Percentiles rank a stretch among this genome's conserved stretches.
Conservation (phyloP, 2,888 invertebrate genomes). For the Limnephilus rhombicus region DNA sequence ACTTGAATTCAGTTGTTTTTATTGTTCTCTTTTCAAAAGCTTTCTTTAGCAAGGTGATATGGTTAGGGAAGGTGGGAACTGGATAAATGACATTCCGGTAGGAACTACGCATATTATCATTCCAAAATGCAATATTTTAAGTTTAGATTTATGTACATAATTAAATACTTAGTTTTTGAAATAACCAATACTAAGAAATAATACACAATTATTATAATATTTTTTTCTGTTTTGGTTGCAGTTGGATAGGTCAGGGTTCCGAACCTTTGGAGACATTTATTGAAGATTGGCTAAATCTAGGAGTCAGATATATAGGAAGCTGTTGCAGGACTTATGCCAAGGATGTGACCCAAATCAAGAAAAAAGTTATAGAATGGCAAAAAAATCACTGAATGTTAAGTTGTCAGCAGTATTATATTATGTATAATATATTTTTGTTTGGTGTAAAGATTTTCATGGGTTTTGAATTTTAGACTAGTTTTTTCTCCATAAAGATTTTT, state of each 20-base stretch:
- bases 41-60: no score
- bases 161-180: no score
- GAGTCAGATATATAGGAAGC: constrained; percentile 88
- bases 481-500: background rate
- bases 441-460: background rate
- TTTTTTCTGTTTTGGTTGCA: constrained; percentile 70
- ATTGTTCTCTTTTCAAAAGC: no score
- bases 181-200: no score
- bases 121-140: no score
- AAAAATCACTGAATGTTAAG: constrained; percentile 1
- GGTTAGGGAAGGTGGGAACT: no score
- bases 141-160: no score
- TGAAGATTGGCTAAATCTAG: constrained; percentile 83
- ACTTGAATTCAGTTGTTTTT: no score
- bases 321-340: constrained; percentile 87
- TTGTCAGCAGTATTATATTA: background rate
- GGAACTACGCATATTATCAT: no score
- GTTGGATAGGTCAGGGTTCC: constrained; percentile 78
- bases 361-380: constrained; percentile 72
- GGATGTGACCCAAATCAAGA: constrained; percentile 81
- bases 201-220: background rate
- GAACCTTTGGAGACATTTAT: constrained; percentile 77
- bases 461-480: background rate
- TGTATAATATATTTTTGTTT: background rate
- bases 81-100: no score